Conservation (phyloP, 2,113 vertebrate species). For the Boulengeromyrus knoepffleri region DNA sequence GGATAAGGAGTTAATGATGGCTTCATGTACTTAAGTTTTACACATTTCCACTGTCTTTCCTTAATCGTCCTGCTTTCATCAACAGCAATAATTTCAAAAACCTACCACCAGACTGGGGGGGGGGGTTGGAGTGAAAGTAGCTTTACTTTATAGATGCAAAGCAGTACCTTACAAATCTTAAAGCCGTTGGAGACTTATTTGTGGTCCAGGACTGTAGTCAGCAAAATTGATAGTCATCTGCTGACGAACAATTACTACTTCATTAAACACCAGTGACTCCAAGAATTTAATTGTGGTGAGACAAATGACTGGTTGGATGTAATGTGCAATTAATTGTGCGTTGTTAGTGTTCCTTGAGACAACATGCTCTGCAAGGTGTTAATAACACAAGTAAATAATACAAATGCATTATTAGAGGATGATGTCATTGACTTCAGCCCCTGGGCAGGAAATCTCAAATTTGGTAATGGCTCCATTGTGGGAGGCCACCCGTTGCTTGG, state of each 20-base stretch:
- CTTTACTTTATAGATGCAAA: background rate
- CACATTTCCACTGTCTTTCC: background rate
- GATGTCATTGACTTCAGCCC: constrained; percentile 53
- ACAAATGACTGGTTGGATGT: background rate
- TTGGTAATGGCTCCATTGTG: constrained; percentile 52
- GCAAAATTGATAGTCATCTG: constrained; percentile 11
- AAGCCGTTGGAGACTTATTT: background rate
- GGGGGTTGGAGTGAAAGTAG: background rate
- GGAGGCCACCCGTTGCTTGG: constrained; percentile 43
- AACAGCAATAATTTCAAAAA: background rate
- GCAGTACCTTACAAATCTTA: background rate
- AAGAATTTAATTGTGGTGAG: constrained; percentile 7
- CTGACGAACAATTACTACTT: constrained; percentile 19
- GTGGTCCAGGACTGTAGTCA: constrained; percentile 4
- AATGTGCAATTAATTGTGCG: constrained; percentile 5
- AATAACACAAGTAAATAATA: constrained; percentile 11
- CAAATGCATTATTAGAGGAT: constrained; percentile 51
- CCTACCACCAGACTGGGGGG: background rate
- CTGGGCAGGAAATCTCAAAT: constrained; percentile 55
- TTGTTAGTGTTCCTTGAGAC: background rate
- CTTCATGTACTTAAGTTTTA: background rate
- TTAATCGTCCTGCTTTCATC: background rate
- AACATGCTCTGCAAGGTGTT: constrained; percentile 15
- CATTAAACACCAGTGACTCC: constrained; percentile 4
- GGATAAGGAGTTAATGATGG: background rate